These are phyloP conservation scores for Anabacerthia variegaticeps DNA, from an alignment of 2,797 vertebrate species.

Conservation along the genomic window DNA sequence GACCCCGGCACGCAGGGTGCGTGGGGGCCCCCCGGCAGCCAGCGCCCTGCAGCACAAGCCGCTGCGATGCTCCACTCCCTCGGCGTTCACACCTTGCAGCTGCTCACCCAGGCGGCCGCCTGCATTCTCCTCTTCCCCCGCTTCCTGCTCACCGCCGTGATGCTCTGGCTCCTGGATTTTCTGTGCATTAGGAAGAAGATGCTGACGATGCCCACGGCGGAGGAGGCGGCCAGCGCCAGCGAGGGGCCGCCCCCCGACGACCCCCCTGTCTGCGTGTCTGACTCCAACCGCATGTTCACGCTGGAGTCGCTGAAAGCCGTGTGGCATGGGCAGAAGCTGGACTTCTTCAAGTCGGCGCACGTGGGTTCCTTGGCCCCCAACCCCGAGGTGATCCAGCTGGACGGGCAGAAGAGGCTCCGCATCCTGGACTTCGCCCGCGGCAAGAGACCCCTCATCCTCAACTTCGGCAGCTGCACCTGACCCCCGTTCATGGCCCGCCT, in stretches of 20 bases:
- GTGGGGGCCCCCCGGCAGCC: constrained; percentile 63
- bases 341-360: constrained; percentile 94
- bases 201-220: constrained; percentile 77
- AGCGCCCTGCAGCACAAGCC: constrained; percentile 69
- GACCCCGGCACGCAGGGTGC: constrained; percentile 63
- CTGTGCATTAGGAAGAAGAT: constrained; percentile 93
- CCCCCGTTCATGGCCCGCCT: constrained; percentile 98
- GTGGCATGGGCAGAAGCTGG: constrained; percentile 97
- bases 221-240: constrained; percentile 49
- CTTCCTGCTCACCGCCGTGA: constrained; percentile 91
- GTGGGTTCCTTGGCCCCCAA: constrained; percentile 90
- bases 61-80: constrained; percentile 87
- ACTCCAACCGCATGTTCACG: constrained; percentile 95
- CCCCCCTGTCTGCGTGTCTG: constrained; percentile 93
- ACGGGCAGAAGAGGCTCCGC: constrained; percentile 80
- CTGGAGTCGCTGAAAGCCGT: constrained; percentile 93
- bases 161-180: constrained; percentile 97
- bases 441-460: constrained; percentile 90
- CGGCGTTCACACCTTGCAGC: constrained; percentile 85
- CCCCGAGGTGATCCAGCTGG: constrained; percentile 91
- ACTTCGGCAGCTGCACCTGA: constrained; percentile 99
- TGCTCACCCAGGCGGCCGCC: constrained; percentile 89
- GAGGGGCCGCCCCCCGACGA: constrained; percentile 85
- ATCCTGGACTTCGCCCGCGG: constrained; percentile 91
- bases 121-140: constrained; percentile 94